Evolutionary conservation across 37 sponge, comb jelly and placozoan genomes (phyloP), one percentile per base, ranked within the genome.

Genomic region (Sycon ciliatum): DNA sequence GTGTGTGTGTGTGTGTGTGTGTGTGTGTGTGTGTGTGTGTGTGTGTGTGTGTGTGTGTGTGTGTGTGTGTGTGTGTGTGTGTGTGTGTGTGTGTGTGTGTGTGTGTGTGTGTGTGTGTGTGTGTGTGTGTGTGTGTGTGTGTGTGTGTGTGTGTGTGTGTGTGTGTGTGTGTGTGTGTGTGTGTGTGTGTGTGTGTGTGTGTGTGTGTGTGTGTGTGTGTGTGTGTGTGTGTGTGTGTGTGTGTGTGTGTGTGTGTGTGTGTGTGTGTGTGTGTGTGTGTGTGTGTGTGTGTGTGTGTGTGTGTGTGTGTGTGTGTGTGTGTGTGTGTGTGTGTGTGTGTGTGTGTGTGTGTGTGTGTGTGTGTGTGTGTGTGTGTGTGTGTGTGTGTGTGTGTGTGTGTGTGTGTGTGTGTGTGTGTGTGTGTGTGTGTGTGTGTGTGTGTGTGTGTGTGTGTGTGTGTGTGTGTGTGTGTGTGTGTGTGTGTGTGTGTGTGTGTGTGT

Each of bases 1-100:
- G 49, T 42, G 49, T 42, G 49, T 42, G 49, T 42, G 49, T 42
- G 49, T 42, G 49, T 42, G 49, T 42, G 49, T 42, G 49, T 42
- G 49, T 42, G 49, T 42, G 49, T 42, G 49, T 42, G 49, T 42
- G 49, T 42, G 49, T 42, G 49, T 42, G 49, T 42, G 49, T 42
- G 49, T 42, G 49, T 42, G 49, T 42, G 49, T 42, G 49, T 42
- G 49, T 42, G 49, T 42, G 49, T 42, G 49, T 42, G 49, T 42
- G 49, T 42, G 49, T 42, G 49, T 42, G 49, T 42, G 49, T 42
- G 49, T 42, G 49, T 42, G 49, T 42, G 49, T 42, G 49, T 42
- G 49, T 42, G 49, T 42, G 49, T 42, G 49, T 42, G 49, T 42
- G 49, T 42, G 49, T 42, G 49, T 42, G 49, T 42, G 49, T 42